Evolutionary conservation across 1,140 invertebrate species (phyloP), one percentile per base, ranked within the genome.

Genomic region (Platyura marginata): DNA sequence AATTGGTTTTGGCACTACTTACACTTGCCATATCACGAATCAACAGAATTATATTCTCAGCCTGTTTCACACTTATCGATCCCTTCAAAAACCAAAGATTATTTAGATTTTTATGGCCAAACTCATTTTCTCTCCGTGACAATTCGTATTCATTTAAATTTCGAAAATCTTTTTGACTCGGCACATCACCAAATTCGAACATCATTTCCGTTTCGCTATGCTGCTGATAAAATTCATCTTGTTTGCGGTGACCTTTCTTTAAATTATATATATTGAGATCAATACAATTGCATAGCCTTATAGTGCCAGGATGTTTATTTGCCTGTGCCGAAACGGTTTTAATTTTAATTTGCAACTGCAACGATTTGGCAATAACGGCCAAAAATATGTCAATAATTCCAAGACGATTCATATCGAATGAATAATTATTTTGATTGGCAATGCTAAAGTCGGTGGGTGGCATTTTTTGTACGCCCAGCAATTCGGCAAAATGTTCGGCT

Each of bases 21-120:
- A 92, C 88, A 50, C 81, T 73, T 15, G 85, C 79, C 84, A 97
- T 89, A 57, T 97, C 91, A 46, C 82, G 78, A 1, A 97, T 70
- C 2, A 97, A 70, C 40, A 75, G 73, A 21, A 92, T 86, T 21
- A 95, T 88, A 37, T 82, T 78, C 61, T 89, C 81, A 3, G 90
- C 85, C 38, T 93, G 71, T 57, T 87, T 84, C 44, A 77, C 71
- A 6, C 78, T 75, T 48, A 89, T 84, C 37, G 72, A 69, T 1
- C 91, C 90, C 47, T 80, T 70, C 46, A 94, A 66, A 75, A 87
- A 95, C 90, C 90, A 94, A 37, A 58, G 50, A n/a, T 61, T 57
- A 41, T 61, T 61, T 1, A 61, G 45, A 48, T 61, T 61, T 48
- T 47, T 23, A 51, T 52, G 42, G 51, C 44, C 45, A 45, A 43